Conservation (phyloP, 2,797 vertebrate genomes). For the Pterois miles region DNA sequence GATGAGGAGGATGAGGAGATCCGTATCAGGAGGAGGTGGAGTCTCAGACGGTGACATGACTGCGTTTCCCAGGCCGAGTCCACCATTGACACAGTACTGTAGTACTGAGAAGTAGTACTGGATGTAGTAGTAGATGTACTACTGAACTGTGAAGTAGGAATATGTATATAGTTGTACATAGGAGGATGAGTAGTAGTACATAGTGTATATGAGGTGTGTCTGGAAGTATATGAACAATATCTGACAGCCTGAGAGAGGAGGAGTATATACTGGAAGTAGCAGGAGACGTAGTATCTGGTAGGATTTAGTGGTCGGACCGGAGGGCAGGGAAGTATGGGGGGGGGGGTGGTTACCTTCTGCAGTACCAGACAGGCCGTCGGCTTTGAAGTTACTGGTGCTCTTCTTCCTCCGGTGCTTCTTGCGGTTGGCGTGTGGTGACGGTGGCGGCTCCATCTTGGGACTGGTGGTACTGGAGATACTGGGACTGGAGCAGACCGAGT, state of each 20-base stretch:
- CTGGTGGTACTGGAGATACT: conserved; percentile 95
- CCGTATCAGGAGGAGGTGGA: conserved; percentile 23
- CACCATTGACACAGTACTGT: too few species aligned
- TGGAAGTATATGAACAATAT: too few species aligned
- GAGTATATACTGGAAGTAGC: too few species aligned
- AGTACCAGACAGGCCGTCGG: conserved; percentile 92
- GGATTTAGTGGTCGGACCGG: neutral
- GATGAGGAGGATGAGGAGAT: conserved; percentile 55
- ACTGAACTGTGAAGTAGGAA: too few species aligned
- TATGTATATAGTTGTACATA: too few species aligned
- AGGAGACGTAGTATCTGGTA: too few species aligned
- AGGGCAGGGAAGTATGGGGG: conserved; percentile 56
- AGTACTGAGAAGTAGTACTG: too few species aligned
- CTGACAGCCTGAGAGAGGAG: too few species aligned
- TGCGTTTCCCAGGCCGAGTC: conserved; percentile 64
- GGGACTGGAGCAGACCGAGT: conserved; percentile 95
- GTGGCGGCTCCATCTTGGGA: conserved; percentile 95
- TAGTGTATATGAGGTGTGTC: too few species aligned
- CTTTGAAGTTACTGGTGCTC: conserved; percentile 97
- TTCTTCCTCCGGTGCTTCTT: conserved; percentile 99
- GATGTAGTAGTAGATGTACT: too few species aligned
- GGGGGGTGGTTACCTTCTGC: conserved; percentile 90
- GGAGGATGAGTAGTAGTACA: too few species aligned
- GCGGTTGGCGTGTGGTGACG: conserved; percentile 96
- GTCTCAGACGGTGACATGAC: conserved; percentile 55